Base-by-base conservation (phyloP, 2,888 invertebrate species). In the Drosophila mimetica region DNA sequence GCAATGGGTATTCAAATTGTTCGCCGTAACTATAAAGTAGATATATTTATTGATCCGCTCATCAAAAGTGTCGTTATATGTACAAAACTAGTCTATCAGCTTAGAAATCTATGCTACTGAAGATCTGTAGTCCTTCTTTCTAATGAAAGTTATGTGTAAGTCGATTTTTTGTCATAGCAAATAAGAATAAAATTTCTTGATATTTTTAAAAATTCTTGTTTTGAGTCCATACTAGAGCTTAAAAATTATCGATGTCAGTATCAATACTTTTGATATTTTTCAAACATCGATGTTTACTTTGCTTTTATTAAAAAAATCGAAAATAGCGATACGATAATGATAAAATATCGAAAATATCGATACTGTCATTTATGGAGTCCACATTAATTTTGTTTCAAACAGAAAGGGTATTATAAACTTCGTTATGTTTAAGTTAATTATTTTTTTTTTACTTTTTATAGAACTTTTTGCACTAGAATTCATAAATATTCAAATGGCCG, bases 401-500 rank as follows among this genome's bases (percentile, higher is more conserved):
- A 14, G 11, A 11, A 7, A 42, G 44, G 4, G 44, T 44, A 44
- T 28, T 16, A 6, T 11, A 16, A 11, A 28, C 25, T 44, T 44
- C 44, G 44, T 14, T 11, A 3, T 1, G 2, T 1, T 16, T 0
- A n/a, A 8, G n/a, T 11, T 1, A 1, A 11, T 32, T 9, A 14
- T 36, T 55, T 18, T 36, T 39, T 32, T 47, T 25, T 28, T 22
- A n/a, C 1, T 28, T 2, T 34, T 74, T 53, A 42, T 41, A 52
- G 25, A 36, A n/a, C 54, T 22, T 34, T 57, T 55, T 58, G 41
- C 52, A 67, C 44, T 65, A 66, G 52, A 60, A 60, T 51, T 53
- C 63, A 74, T 71, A 65, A 61, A 65, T 72, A 72, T 82, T 74
- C 80, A 72, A 86, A 75, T 67, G 78, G 50, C 65, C 57, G 32